phyloP scores from a whole-genome alignment of 2,113 vertebrate species.

The Petromus typicus region DNA sequence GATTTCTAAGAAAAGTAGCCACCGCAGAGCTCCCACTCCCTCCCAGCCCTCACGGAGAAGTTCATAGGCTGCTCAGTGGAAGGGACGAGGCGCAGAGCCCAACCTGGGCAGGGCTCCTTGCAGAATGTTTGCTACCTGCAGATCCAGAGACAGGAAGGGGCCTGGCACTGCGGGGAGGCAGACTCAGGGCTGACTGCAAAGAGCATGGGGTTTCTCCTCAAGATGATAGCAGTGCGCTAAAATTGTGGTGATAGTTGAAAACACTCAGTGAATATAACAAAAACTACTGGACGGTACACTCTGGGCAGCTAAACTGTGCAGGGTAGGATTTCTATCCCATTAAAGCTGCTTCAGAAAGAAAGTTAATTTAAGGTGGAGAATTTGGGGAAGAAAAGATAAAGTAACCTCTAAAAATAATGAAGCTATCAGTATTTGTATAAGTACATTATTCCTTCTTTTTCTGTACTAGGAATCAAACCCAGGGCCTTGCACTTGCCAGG shows the following conservation, averaged over 20 bases:
- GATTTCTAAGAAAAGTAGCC: neutral
- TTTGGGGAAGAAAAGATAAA: neutral
- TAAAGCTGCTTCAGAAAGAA: neutral
- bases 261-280: neutral
- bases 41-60: neutral
- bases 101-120: accelerated
- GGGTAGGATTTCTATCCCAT: neutral
- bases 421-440: neutral
- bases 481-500: too few species aligned
- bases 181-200: neutral
- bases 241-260: neutral
- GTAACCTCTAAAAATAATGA: neutral
- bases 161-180: neutral
- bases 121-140: neutral
- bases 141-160: neutral
- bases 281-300: neutral
- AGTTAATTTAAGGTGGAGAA: neutral
- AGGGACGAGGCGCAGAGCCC: neutral
- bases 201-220: neutral
- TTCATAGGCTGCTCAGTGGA: neutral
- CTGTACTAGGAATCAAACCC: too few species aligned
- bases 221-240: neutral
- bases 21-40: neutral
- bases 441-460: too few species aligned
- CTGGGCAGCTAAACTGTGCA: neutral